Conservation (phyloP, 2,113 vertebrate species). For the Heptranchias perlo region DNA sequence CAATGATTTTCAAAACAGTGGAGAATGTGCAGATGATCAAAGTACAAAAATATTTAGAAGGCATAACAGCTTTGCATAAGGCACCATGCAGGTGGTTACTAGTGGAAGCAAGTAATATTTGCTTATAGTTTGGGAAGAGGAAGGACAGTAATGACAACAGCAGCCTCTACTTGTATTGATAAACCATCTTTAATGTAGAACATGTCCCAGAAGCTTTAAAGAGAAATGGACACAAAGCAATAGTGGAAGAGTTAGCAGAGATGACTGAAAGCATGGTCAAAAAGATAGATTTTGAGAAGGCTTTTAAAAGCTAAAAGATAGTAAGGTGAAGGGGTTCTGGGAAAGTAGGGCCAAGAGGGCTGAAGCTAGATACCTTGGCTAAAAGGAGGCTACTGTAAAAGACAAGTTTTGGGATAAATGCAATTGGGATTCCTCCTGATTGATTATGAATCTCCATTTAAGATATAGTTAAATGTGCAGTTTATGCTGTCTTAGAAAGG, state of each 20-base stretch:
- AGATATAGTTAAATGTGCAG: not conserved
- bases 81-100: too few species aligned
- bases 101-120: too few species aligned
- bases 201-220: too few species aligned
- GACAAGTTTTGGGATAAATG: not conserved
- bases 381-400: not conserved
- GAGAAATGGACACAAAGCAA: not conserved
- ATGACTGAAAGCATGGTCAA: not conserved
- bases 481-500: not conserved
- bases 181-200: too few species aligned
- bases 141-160: too few species aligned
- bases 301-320: not conserved
- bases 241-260: not conserved
- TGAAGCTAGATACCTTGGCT: not conserved
- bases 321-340: not conserved
- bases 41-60: too few species aligned
- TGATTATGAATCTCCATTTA: not conserved
- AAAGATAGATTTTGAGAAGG: not conserved
- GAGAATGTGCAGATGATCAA: too few species aligned
- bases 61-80: too few species aligned
- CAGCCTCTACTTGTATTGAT: too few species aligned
- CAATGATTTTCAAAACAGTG: too few species aligned
- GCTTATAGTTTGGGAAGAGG: too few species aligned
- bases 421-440: not conserved
- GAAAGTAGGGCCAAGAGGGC: not conserved